Evolutionary conservation across 2,888 invertebrate species (phyloP).

Genomic region (Cyrtodaria siliqua): DNA sequence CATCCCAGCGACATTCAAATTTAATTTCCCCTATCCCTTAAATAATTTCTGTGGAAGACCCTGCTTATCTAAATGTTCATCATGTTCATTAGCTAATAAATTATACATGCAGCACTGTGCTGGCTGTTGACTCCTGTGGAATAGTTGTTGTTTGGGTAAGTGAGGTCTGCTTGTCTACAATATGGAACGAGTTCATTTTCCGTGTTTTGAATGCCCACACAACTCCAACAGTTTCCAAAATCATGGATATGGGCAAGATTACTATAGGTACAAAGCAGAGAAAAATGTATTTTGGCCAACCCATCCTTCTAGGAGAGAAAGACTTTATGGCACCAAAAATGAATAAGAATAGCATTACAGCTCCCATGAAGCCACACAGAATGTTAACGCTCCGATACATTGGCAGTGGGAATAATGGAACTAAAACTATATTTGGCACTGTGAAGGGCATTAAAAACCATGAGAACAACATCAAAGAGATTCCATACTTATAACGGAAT

Average conservation of each 20-base stretch:
- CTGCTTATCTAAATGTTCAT: too few species aligned
- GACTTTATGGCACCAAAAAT: too few species aligned
- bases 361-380: conserved; percentile 69
- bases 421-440: conserved; percentile 68
- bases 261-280: conserved; percentile 66
- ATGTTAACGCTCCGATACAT: conserved; percentile 64
- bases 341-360: conserved; percentile 72
- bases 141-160: conserved; percentile 25
- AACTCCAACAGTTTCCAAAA: too few species aligned
- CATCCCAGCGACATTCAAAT: too few species aligned
- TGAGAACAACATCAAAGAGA: too few species aligned
- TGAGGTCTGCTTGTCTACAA: conserved; percentile 68
- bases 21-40: too few species aligned
- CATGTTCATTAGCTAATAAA: too few species aligned
- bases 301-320: too few species aligned
- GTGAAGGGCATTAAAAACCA: conserved; percentile 76
- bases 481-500: too few species aligned
- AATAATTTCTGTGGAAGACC: too few species aligned
- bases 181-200: conserved; percentile 71
- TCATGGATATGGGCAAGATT: conserved; percentile 68
- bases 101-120: conserved; percentile 51
- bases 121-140: conserved; percentile 14
- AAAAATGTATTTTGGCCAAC: too few species aligned
- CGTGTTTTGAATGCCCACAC: conserved; percentile 63
- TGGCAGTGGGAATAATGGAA: too few species aligned